Base-by-base conservation (phyloP, 2,888 invertebrate species). In the Deladenus siricidicola region DNA sequence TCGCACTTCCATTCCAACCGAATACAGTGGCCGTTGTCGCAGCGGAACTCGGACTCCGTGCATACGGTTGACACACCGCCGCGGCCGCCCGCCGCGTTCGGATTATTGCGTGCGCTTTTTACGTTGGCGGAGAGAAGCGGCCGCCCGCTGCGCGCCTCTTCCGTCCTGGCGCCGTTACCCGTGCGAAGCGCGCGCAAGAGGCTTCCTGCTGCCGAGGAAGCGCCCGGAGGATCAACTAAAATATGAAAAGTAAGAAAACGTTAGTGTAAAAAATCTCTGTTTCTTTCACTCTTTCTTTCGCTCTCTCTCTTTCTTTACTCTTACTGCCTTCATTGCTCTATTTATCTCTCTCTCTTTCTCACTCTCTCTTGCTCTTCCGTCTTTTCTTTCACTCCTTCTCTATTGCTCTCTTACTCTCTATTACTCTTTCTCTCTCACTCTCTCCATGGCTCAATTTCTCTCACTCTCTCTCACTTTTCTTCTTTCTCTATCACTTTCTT, bases 11-110 rank as follows among this genome's bases (percentile, higher is more conserved):
- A 77, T 57, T 74, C 74, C 34, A 63, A 45, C 0, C 92, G 90
- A 71, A 98, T 91, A 80, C 96, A 98, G 80, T 92, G 90, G 0
- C 93, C 93, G 60, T 78, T 74, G 54, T 66, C 65, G 62, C 78
- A 81, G 14, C 77, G 64, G 65, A 80, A 81, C 66, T 81, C 77
- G 39, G 6, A 10, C 39, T 34, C 39, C 39, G 39, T 34, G 39
- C 39, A 34, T 34, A 34, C 39, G 14, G 39, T 14, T 14, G 39
- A 34, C 6, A 34, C 8, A 34, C 8, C 8, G 14, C 39, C 39
- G 39, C 39, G 39, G 39, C 39, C 39, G 39, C 39, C 39, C 8
- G 8, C 14, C 39, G 39, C 39, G 8, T 6, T 10, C 39, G 39
- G 8, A 6, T 6, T 6, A 14, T 14, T 14, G 14, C 39, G 39